phyloP scores from a whole-genome alignment of 2,888 invertebrate species.

The Polyommatus iphigenia region DNA sequence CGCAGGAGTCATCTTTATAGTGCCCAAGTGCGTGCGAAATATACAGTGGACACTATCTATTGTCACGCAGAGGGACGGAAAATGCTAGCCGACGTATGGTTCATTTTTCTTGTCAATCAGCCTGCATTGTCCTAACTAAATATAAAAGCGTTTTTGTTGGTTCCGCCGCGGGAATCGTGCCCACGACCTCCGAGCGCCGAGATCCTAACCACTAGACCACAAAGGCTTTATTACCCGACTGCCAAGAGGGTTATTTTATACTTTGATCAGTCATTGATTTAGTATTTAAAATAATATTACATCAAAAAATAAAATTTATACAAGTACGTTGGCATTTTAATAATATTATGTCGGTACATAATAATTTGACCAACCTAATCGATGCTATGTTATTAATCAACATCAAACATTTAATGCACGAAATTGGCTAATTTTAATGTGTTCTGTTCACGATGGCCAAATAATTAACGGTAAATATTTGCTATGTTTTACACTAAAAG shows the following conservation, averaged over 20 bases:
- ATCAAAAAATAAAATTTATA: background rate
- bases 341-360: no score
- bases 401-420: background rate
- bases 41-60: no score
- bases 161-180: background rate
- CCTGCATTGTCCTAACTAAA: background rate
- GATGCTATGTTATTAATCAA: constrained; percentile 10
- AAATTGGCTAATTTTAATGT: constrained; percentile 7
- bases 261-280: background rate
- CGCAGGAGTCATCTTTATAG: background rate
- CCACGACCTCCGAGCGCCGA: no score
- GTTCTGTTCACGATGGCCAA: background rate
- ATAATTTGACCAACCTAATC: background rate
- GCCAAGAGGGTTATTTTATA: no score
- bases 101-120: no score
- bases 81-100: no score
- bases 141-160: background rate
- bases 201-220: no score
- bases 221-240: no score
- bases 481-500: background rate
- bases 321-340: background rate
- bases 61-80: no score
- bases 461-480: background rate
- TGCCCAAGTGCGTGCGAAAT: background rate
- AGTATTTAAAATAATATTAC: no score